These are phyloP conservation scores for Noturus placidus DNA, from an alignment of 2,113 vertebrate species.

Conservation along the genomic window DNA sequence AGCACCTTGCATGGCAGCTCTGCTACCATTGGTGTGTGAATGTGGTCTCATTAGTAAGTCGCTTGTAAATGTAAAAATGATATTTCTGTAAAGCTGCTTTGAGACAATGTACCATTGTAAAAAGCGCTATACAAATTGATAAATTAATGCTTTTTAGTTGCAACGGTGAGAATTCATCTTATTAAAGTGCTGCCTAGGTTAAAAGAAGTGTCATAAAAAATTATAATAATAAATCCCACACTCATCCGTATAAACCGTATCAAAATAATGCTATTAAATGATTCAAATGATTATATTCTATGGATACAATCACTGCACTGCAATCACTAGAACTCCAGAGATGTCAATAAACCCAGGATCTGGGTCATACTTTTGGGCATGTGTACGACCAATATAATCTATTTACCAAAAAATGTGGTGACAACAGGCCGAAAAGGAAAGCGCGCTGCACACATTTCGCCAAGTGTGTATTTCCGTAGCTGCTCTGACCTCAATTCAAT, in stretches of 20 bases:
- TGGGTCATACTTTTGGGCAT: neutral
- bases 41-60: too few species aligned
- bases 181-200: neutral
- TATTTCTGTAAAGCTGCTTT: too few species aligned
- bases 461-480: constrained; percentile 3
- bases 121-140: too few species aligned
- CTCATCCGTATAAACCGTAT: too few species aligned
- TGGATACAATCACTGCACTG: too few species aligned
- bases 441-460: neutral
- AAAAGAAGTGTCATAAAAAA: neutral
- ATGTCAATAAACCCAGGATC: neutral
- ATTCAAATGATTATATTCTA: neutral
- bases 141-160: neutral
- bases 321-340: neutral
- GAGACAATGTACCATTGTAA: too few species aligned
- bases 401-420: neutral
- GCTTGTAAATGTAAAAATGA: too few species aligned
- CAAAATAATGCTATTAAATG: neutral
- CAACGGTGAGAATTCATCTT: neutral
- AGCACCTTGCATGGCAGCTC: too few species aligned
- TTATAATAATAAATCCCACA: neutral
- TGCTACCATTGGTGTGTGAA: too few species aligned
- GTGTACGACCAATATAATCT: neutral
- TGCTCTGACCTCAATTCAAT: constrained; percentile 12
- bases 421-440: neutral